Evolutionary conservation across 2,888 invertebrate genomes (phyloP).

Genomic region (Cephus pygmeus): DNA sequence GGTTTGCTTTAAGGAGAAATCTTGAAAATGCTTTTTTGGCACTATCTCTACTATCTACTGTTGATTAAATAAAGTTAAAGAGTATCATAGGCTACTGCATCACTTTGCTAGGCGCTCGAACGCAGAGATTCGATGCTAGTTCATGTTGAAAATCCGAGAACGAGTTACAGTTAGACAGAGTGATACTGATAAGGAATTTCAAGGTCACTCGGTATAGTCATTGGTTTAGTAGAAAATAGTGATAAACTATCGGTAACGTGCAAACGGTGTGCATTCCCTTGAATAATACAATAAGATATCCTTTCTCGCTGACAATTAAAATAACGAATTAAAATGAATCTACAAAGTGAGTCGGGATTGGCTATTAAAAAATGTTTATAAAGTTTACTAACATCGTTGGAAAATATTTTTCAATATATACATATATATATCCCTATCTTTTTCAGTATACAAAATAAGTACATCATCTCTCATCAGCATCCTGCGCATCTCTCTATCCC

Average conservation of each 20-base stretch:
- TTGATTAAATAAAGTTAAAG: too few relatives aligned
- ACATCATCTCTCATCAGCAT: neutral
- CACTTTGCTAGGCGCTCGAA: too few relatives aligned
- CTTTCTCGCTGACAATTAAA: neutral
- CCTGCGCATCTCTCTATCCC: neutral
- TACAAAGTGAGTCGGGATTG: neutral
- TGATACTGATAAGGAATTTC: neutral
- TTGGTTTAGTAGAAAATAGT: neutral
- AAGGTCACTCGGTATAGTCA: neutral
- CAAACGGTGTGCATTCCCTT: neutral
- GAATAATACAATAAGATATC: neutral
- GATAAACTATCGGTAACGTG: neutral
- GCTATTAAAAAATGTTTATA: neutral
- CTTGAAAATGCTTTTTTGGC: too few relatives aligned
- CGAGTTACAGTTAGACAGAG: too few relatives aligned
- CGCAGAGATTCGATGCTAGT: too few relatives aligned
- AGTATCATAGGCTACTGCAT: too few relatives aligned
- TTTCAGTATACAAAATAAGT: conserved; percentile 29
- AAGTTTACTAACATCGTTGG: neutral
- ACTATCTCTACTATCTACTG: too few relatives aligned
- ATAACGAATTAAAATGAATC: neutral
- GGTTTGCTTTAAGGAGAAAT: too few relatives aligned
- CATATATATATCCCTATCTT: neutral
- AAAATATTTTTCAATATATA: neutral
- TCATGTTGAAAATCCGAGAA: too few relatives aligned